These are phyloP conservation scores for Drosophila parthenogenetica DNA, from an alignment of 2,888 invertebrate species.

Conservation along the genomic window DNA sequence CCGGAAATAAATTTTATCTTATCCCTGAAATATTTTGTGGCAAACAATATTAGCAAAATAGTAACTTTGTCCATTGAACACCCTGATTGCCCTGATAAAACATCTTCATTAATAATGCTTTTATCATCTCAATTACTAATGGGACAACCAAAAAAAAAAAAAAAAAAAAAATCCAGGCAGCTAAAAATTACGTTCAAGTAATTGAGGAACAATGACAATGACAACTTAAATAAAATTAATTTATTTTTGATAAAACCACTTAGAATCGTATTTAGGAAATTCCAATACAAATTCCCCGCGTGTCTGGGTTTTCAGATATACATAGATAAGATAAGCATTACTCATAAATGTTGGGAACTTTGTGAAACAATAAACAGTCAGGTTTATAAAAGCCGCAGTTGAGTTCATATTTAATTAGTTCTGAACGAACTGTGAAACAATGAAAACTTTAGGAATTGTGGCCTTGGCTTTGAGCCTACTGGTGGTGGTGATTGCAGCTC, in stretches of 20 bases:
- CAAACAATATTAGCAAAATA: too few relatives aligned
- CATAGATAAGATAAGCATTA: slow-evolving; percentile 39
- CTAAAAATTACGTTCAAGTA: neutral
- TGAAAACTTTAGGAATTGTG: slow-evolving; percentile 21
- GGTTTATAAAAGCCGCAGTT: slow-evolving; percentile 31
- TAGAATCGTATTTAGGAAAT: slow-evolving; percentile 36
- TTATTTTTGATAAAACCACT: slow-evolving; percentile 2
- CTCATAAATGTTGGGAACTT: slow-evolving; percentile 2
- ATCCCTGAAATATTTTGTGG: too few relatives aligned
- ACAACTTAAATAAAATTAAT: slow-evolving; percentile 8
- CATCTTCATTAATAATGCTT: neutral
- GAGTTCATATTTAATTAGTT: slow-evolving; percentile 10
- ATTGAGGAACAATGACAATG: slow-evolving; percentile 9
- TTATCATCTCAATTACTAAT: slow-evolving; percentile 27
- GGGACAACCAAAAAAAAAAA: slow-evolving; percentile 15
- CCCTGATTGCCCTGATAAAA: neutral
- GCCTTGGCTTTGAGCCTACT: slow-evolving; percentile 28
- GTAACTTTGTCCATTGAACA: too few relatives aligned
- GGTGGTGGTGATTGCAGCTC: slow-evolving; percentile 26
- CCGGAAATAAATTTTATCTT: too few relatives aligned
- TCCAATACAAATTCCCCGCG: slow-evolving; percentile 14
- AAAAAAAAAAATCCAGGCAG: neutral
- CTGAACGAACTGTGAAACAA: slow-evolving; percentile 15
- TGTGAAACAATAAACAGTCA: neutral
- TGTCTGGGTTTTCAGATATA: neutral